Conservation (phyloP, 2,797 vertebrate genomes). For the Podarcis siculus region DNA sequence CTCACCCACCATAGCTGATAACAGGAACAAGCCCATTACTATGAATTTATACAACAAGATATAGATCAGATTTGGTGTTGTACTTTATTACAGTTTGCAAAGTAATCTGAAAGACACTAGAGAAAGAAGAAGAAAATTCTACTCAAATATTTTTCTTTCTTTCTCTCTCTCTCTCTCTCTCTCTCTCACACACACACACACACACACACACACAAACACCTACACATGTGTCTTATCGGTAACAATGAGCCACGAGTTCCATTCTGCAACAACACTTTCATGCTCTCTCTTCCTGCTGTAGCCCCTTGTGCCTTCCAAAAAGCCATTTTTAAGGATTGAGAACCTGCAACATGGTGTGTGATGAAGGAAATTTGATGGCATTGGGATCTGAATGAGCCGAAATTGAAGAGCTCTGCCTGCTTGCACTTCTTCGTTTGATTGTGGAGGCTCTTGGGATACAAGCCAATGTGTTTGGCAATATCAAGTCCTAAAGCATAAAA, state of each 20-base stretch:
- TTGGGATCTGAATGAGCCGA: neutral
- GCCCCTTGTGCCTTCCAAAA: neutral
- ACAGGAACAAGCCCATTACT: slow-evolving; percentile 47
- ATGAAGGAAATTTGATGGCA: too few species aligned
- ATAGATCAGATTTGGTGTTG: slow-evolving; percentile 49
- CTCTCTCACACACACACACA: too few species aligned
- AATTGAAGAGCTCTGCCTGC: neutral
- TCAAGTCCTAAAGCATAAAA: neutral
- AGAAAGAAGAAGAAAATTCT: slow-evolving; percentile 34
- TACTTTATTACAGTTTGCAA: slow-evolving; percentile 57
- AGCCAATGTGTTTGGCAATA: neutral
- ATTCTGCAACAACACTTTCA: too few species aligned
- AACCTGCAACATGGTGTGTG: neutral
- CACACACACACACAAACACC: too few species aligned
- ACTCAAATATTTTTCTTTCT: neutral
- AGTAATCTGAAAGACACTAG: slow-evolving; percentile 57
- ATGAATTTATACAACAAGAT: slow-evolving; percentile 43
- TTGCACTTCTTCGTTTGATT: too few species aligned
- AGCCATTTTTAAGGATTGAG: neutral
- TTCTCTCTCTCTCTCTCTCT: too few species aligned
- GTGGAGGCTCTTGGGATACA: neutral
- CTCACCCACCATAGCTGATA: slow-evolving; percentile 54
- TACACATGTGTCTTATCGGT: too few species aligned
- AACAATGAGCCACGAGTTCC: too few species aligned
- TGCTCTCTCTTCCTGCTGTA: too few species aligned